These are phyloP conservation scores for Sylvia atricapilla DNA, from an alignment of 2,113 vertebrate species.

Conservation along the genomic window DNA sequence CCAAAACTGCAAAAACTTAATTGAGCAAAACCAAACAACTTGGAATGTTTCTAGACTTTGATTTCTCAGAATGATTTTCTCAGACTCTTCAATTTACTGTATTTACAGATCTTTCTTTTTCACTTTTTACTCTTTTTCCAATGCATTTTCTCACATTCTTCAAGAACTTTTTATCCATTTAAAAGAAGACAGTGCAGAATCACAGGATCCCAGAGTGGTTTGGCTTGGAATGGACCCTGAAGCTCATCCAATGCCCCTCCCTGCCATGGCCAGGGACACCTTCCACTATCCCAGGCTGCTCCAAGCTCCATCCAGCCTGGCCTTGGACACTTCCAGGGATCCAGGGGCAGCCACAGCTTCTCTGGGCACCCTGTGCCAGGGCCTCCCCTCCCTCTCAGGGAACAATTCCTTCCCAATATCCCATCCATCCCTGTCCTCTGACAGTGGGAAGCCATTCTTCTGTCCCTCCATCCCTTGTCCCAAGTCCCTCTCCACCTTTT, in stretches of 20 bases:
- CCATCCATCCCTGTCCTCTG: neutral
- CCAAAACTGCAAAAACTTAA: neutral
- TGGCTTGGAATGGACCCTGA: neutral
- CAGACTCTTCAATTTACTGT: neutral
- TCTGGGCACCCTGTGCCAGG: neutral
- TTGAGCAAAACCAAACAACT: neutral
- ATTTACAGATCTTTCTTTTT: neutral
- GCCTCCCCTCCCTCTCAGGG: neutral
- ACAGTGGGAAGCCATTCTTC: neutral
- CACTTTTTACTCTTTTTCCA: neutral
- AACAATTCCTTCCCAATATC: neutral
- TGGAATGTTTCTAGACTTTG: neutral
- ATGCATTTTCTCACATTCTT: neutral
- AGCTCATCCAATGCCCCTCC: rapidly evolving
- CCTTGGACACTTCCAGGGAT: neutral
- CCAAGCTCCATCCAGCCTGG: rapidly evolving
- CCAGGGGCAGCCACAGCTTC: neutral
- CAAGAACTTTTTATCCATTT: neutral
- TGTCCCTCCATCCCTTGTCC: rapidly evolving
- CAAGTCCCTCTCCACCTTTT: neutral
- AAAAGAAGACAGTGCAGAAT: neutral
- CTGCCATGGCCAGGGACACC: neutral
- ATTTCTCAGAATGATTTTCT: neutral
- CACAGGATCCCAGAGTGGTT: neutral
- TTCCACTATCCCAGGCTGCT: rapidly evolving